Percentiles rank a stretch among this genome's conserved stretches.
phyloP scores from a whole-genome alignment of 2,113 vertebrate genomes.

The Gulo gulo region DNA sequence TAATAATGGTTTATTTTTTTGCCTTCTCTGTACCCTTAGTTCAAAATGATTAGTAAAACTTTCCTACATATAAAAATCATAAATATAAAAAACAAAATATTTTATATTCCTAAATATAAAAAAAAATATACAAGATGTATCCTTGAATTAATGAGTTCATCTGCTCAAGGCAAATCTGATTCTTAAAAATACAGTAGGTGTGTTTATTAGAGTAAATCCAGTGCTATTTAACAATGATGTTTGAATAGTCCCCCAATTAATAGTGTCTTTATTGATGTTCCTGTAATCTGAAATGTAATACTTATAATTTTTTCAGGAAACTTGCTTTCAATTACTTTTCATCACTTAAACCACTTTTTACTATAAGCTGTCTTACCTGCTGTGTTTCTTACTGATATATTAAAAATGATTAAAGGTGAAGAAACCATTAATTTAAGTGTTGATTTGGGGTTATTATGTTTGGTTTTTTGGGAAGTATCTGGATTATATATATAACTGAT shows the following conservation, averaged over 20 bases:
- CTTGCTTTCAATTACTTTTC: conserved; percentile 22
- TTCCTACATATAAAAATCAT: neutral
- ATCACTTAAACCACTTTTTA: neutral
- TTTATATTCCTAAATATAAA: neutral
- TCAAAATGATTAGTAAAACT: neutral
- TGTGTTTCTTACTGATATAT: neutral
- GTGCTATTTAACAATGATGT: neutral
- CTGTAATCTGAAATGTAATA: neutral
- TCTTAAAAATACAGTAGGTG: neutral
- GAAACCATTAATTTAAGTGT: neutral
- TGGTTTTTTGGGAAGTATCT: neutral
- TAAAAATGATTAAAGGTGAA: conserved; percentile 13
- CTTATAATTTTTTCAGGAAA: neutral
- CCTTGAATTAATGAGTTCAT: neutral
- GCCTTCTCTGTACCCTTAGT: neutral
- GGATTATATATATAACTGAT: neutral
- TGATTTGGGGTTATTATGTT: neutral
- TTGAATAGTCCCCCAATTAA: neutral
- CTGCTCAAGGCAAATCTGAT: neutral
- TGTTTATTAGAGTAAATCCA: neutral
- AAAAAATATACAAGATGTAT: neutral
- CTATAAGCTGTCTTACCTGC: neutral
- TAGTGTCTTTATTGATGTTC: neutral
- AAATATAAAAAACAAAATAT: neutral
- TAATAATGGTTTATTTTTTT: neutral